These are phyloP conservation scores for Ceuthmochares aereus DNA, from an alignment of 2,113 vertebrate genomes.

Conservation along the genomic window DNA sequence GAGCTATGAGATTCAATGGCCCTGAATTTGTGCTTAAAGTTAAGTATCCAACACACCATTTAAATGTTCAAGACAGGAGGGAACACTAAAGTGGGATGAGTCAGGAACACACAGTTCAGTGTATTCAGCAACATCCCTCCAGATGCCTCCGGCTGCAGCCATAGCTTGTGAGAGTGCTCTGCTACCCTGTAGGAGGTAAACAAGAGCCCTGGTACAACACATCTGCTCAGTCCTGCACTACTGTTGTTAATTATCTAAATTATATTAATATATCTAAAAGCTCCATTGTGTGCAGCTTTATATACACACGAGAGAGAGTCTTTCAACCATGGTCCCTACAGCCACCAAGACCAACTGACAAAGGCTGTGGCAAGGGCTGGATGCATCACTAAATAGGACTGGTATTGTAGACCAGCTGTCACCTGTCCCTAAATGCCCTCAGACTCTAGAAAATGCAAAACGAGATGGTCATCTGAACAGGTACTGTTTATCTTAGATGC, in stretches of 20 bases:
- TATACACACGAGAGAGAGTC: background rate
- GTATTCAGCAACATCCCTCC: background rate
- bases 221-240: background rate
- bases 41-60: background rate
- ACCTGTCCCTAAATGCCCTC: background rate
- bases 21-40: background rate
- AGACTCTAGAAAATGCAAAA: background rate
- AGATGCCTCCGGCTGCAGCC: background rate
- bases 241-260: background rate
- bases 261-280: background rate
- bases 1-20: background rate
- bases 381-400: background rate
- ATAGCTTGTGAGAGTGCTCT: background rate
- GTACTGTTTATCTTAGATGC: background rate
- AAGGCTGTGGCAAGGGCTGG: background rate
- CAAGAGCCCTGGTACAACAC: background rate
- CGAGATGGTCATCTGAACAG: background rate
- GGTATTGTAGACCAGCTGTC: background rate
- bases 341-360: background rate
- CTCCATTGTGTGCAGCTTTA: background rate
- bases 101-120: background rate
- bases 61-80: background rate
- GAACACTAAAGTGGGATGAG: background rate
- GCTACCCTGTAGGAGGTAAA: accelerated
- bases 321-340: background rate